A percentile compares a stretch with the other conserved stretches of the same genome.
Conservation (phyloP, 2,888 invertebrate genomes). For the Morinoia aosen region DNA sequence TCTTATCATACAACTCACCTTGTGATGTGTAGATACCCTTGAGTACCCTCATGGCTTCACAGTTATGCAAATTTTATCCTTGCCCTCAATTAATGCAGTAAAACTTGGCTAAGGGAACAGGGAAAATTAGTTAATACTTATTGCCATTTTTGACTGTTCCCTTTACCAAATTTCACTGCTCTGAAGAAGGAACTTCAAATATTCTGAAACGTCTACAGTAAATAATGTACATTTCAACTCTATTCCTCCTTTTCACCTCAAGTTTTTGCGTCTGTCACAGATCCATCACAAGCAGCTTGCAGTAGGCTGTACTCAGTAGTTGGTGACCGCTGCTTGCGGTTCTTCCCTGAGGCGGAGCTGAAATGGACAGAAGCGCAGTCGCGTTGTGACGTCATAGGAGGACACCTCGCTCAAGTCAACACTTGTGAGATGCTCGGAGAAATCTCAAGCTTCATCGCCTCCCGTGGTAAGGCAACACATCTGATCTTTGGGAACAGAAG, state of each 20-base stretch:
- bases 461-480: background rate
- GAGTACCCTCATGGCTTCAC: background rate
- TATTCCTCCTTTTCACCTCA: background rate
- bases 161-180: too few species aligned
- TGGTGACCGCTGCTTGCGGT: background rate
- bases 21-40: background rate
- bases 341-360: background rate
- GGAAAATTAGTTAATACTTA: too few species aligned
- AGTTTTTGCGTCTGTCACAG: background rate
- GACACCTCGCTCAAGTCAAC: conserved; percentile 33
- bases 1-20: too few species aligned
- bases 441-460: background rate
- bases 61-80: background rate
- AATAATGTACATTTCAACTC: too few species aligned
- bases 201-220: too few species aligned
- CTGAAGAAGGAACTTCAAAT: too few species aligned
- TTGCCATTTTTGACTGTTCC: too few species aligned
- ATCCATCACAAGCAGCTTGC: background rate
- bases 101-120: too few species aligned
- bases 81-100: too few species aligned
- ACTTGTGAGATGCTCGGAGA: background rate
- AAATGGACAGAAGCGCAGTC: conserved; percentile 28
- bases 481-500: background rate
- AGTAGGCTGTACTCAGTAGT: background rate
- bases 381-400: conserved; percentile 35